These are phyloP conservation scores for Vicugna pacos DNA, from an alignment of 2,113 vertebrate species.

Conservation along the genomic window DNA sequence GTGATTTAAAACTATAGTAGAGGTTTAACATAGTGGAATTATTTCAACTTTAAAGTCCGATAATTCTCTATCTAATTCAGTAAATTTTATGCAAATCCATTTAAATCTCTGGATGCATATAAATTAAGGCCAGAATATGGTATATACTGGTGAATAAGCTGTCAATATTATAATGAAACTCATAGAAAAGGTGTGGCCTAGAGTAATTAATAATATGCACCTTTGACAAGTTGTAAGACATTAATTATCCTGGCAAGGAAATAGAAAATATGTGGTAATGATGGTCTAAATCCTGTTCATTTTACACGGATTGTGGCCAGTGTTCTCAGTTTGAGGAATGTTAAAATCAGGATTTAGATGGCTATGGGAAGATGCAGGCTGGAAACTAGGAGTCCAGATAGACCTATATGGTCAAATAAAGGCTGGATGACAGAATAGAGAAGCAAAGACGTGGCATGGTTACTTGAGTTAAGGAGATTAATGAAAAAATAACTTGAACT, in stretches of 20 bases:
- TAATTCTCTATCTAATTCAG: constrained; percentile 16
- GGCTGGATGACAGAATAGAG: not conserved
- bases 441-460: not conserved
- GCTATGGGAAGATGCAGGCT: not conserved
- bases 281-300: not conserved
- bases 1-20: constrained; percentile 40
- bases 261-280: not conserved
- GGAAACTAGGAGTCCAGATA: not conserved
- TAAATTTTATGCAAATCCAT: constrained; percentile 8
- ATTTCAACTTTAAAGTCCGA: constrained; percentile 24
- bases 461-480: not conserved
- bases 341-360: not conserved
- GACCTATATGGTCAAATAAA: not conserved
- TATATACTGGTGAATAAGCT: not conserved
- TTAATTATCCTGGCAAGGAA: constrained; percentile 24
- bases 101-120: not conserved
- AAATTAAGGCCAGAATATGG: not conserved
- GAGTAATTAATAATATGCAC: not conserved
- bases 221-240: constrained; percentile 44
- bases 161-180: not conserved
- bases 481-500: not conserved
- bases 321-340: not conserved
- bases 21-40: constrained; percentile 19
- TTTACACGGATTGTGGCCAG: not conserved
- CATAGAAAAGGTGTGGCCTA: not conserved